Conservation (phyloP, 2,888 invertebrate species). For the Augochlorella aurata region DNA sequence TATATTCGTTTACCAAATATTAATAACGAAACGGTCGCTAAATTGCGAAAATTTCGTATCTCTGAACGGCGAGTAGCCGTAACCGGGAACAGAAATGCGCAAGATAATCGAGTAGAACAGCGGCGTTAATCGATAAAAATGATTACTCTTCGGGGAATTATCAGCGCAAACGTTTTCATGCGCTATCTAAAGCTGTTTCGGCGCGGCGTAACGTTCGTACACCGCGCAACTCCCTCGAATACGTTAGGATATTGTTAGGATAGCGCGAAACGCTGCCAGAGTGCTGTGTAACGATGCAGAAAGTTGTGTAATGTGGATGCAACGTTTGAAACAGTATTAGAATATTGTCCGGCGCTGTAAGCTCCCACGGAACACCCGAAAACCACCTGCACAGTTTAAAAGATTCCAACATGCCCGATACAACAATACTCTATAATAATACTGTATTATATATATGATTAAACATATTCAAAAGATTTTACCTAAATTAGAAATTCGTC, state of each 20-base stretch:
- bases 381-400: neutral
- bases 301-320: neutral
- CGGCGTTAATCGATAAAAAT: conserved; percentile 6
- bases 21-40: neutral
- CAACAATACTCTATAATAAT: neutral
- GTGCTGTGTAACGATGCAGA: neutral
- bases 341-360: neutral
- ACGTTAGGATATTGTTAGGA: conserved; percentile 5
- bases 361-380: neutral
- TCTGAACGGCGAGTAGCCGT: neutral
- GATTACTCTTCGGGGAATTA: neutral
- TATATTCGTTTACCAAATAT: neutral
- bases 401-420: neutral
- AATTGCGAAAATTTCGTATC: neutral
- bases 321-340: neutral
- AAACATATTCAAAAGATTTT: too few species aligned
- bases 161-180: neutral
- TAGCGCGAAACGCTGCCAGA: neutral
- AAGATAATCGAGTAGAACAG: neutral
- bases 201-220: neutral
- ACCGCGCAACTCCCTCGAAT: neutral
- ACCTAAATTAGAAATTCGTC: too few species aligned
- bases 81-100: neutral
- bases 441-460: too few species aligned
- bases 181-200: neutral